A percentile compares a stretch with the other conserved stretches of the same genome.
These are phyloP conservation scores for Sipha flava DNA, from an alignment of 1,140 invertebrate genomes.

Conservation along the genomic window DNA sequence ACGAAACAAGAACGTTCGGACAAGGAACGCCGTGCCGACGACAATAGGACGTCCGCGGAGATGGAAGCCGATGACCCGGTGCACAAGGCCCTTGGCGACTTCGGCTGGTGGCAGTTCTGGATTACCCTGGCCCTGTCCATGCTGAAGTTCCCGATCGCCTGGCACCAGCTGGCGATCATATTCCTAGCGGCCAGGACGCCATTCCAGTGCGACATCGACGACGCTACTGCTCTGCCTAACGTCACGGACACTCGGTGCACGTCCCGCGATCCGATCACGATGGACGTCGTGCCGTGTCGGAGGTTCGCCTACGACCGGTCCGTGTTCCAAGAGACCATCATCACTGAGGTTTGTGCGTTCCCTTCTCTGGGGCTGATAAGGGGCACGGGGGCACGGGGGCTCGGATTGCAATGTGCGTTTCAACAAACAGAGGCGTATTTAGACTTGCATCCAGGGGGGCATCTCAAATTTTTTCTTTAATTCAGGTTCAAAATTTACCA, in stretches of 20 bases:
- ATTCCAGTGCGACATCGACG: slow-evolving; percentile 47
- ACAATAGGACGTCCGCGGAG: background rate
- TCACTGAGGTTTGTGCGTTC: slow-evolving; percentile 50
- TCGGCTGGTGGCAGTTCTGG: slow-evolving; percentile 52
- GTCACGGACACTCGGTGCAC: background rate
- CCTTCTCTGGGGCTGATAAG: no score
- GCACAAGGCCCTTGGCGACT: slow-evolving; percentile 49
- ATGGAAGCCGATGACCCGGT: slow-evolving; percentile 37
- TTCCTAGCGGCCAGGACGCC: slow-evolving; percentile 56
- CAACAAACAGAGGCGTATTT: no score
- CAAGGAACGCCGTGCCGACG: background rate
- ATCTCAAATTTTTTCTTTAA: no score
- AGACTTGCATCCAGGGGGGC: no score
- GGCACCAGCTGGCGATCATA: slow-evolving; percentile 57
- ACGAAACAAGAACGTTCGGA: background rate
- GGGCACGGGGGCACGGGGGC: no score
- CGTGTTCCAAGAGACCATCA: slow-evolving; percentile 60
- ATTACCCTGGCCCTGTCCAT: slow-evolving; percentile 57
- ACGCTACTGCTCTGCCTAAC: background rate
- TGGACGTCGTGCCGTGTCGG: slow-evolving; percentile 44
- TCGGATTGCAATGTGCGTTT: no score
- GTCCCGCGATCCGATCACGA: slow-evolving; percentile 12
- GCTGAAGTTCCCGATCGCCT: slow-evolving; percentile 57
- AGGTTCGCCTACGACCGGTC: slow-evolving; percentile 54
- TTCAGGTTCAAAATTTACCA: no score